phyloP scores from a whole-genome alignment of 2,113 vertebrate species.

The Canis aureus region DNA sequence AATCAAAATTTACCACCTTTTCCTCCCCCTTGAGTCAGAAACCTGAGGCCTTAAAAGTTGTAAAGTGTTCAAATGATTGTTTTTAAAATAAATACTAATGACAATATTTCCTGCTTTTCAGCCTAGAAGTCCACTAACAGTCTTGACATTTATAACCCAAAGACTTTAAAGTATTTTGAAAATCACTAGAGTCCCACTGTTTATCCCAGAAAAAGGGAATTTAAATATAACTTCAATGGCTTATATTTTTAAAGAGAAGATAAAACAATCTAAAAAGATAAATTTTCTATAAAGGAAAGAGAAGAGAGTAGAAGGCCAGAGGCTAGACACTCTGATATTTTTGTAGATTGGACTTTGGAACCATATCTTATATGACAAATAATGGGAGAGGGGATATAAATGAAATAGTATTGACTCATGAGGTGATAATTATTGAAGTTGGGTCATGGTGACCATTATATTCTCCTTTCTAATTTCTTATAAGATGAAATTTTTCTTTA shows the following conservation, averaged over 20 bases:
- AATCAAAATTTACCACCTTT: neutral
- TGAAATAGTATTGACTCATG: neutral
- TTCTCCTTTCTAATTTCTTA: neutral
- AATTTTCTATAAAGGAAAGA: neutral
- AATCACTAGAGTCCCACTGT: neutral
- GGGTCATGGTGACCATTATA: neutral
- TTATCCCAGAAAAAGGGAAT: neutral
- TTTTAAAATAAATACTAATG: constrained; percentile 9
- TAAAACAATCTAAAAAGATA: neutral
- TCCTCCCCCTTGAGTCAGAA: neutral
- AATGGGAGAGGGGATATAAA: neutral
- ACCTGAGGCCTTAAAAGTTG: neutral
- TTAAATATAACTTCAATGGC: constrained; percentile 4
- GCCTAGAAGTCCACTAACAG: neutral
- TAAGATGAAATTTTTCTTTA: neutral
- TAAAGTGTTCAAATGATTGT: constrained; percentile 28
- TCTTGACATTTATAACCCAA: neutral
- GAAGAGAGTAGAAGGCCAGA: neutral
- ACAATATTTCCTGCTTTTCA: neutral
- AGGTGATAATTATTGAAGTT: neutral
- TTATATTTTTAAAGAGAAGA: neutral
- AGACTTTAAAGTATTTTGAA: constrained; percentile 49
- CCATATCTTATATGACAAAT: neutral
- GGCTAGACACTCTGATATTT: neutral
- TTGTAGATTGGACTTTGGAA: neutral